Evolutionary conservation across 2,797 vertebrate species (phyloP).

Genomic region (Sus cebifrons): DNA sequence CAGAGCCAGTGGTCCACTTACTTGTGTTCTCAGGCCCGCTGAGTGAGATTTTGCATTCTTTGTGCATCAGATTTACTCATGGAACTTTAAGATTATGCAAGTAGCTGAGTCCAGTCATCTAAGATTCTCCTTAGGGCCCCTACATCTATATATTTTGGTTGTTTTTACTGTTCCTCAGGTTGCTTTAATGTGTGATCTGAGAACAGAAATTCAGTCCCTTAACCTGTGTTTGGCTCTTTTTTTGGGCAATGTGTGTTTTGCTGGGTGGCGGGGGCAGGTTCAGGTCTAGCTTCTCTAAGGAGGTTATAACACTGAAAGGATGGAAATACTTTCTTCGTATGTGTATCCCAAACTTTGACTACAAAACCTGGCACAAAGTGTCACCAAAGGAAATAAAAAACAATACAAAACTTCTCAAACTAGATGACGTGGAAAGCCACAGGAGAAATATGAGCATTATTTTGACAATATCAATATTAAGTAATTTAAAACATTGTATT

Average conservation of each 20-base stretch:
- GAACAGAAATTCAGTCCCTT: neutral
- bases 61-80: neutral
- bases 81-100: neutral
- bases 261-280: neutral
- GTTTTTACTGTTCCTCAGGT: neutral
- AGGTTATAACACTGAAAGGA: neutral
- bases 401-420: neutral
- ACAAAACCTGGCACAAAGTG: neutral
- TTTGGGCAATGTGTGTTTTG: rapidly evolving
- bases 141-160: neutral
- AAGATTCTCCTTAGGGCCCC: neutral
- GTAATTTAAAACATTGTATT: neutral
- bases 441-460: neutral
- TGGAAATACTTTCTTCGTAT: neutral
- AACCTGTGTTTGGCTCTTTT: neutral
- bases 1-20: neutral
- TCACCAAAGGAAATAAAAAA: conserved; percentile 42
- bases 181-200: neutral
- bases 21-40: neutral
- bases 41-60: neutral
- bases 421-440: neutral
- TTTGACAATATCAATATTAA: conserved; percentile 27
- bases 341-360: neutral
- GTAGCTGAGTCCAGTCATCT: neutral
- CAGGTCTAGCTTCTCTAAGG: neutral